These are phyloP conservation scores for Phyllopteryx taeniolatus DNA, from an alignment of 2,113 vertebrate genomes.

Conservation along the genomic window DNA sequence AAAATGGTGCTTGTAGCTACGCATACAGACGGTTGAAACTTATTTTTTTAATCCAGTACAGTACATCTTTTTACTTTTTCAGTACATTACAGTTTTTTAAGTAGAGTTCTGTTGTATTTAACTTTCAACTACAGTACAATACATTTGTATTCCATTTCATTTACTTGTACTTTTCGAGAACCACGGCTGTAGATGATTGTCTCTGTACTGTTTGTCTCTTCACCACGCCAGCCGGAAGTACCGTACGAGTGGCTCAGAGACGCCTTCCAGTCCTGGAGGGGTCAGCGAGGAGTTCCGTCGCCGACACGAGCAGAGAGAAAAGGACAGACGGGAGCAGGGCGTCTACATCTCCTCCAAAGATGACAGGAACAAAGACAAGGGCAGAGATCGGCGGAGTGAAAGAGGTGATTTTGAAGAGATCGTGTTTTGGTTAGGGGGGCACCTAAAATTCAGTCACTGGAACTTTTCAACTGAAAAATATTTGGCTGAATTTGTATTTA, in stretches of 20 bases:
- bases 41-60: no score
- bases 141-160: no score
- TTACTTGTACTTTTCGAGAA: no score
- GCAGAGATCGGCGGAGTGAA: slow-evolving; percentile 77
- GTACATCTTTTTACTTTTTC: no score
- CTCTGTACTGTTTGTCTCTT: neutral
- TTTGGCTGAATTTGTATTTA: no score
- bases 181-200: neutral
- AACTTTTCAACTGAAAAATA: no score
- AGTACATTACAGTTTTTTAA: no score
- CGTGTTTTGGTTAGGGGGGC: neutral
- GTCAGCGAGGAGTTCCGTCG: slow-evolving; percentile 93
- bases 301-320: slow-evolving; percentile 87
- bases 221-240: slow-evolving; percentile 77
- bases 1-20: no score
- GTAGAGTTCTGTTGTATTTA: no score
- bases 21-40: no score
- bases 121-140: no score
- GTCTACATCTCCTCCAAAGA: slow-evolving; percentile 95
- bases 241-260: slow-evolving; percentile 88
- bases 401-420: slow-evolving; percentile 65
- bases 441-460: no score
- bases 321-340: slow-evolving; percentile 87
- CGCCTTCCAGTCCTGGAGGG: slow-evolving; percentile 90
- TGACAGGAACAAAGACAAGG: slow-evolving; percentile 74